A percentile compares a stretch with the other conserved stretches of the same genome.
These are phyloP conservation scores for Drosophila yooni DNA, from an alignment of 2,888 invertebrate species.

Conservation along the genomic window DNA sequence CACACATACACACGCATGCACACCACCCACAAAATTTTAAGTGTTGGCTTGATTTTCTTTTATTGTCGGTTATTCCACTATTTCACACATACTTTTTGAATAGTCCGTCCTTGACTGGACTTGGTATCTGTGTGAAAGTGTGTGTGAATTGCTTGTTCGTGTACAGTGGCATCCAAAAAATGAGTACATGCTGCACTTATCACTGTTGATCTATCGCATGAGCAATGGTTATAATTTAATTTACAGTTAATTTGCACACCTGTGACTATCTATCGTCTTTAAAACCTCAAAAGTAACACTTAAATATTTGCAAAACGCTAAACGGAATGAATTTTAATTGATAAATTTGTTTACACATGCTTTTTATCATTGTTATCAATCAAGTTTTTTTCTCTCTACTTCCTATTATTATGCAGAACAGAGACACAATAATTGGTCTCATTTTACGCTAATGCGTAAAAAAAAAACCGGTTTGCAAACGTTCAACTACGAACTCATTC, in stretches of 20 bases:
- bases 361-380: not conserved
- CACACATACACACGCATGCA: slow-evolving; percentile 26
- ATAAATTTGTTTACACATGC: not conserved
- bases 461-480: slow-evolving; percentile 28
- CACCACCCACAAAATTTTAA: slow-evolving; percentile 45
- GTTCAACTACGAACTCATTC: slow-evolving; percentile 14
- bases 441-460: not conserved
- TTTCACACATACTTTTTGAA: slow-evolving; percentile 58
- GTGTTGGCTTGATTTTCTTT: slow-evolving; percentile 36
- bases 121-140: slow-evolving; percentile 11
- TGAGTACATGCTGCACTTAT: slow-evolving; percentile 24
- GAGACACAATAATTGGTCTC: not conserved
- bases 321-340: not conserved
- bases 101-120: slow-evolving; percentile 54
- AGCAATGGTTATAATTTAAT: slow-evolving; percentile 1
- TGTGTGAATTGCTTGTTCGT: slow-evolving; percentile 6
- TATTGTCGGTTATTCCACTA: slow-evolving; percentile 45
- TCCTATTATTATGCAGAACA: not conserved
- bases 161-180: slow-evolving; percentile 34
- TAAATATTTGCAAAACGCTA: not conserved
- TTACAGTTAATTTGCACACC: not conserved
- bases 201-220: not conserved
- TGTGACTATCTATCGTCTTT: slow-evolving; percentile 12
- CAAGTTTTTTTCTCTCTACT: not conserved
- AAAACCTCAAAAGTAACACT: slow-evolving; percentile 4